Base-by-base conservation (phyloP, 1,140 invertebrate species). In the Leptoteleia sp. region DNA sequence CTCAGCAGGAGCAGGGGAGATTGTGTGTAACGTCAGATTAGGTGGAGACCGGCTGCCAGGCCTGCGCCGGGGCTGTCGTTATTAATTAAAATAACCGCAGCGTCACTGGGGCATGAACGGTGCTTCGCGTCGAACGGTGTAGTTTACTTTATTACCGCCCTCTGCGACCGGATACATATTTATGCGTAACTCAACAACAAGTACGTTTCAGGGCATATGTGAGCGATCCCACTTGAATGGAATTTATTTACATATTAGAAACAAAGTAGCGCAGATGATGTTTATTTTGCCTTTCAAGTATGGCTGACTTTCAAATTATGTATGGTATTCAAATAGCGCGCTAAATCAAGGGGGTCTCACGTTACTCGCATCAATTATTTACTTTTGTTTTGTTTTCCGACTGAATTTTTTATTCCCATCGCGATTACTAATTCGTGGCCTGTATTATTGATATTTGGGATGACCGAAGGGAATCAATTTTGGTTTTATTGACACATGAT, bases 81-180 rank as follows among this genome's bases (percentile, higher is more conserved):
- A 81, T 84, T 84, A 83, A 84, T 83, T 84, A 83, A 83, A 83
- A 83, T 83, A 83, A 82, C 83, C 79, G 76, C 80, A 81, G 43
- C 80, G 76, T 82, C 81, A 84, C 70, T 71, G 40, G 61, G 59
- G 40, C 64, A 57, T 52, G 50, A n/a, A n/a, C n/a, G n/a, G n/a
- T n/a, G 42, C 35, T 52, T 37, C 45, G 11, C 54, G 42, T 52
- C 61, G 67, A 71, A 71, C 67, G 55, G 37, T 42, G 38, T 47
- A 64, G 57, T 68, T 78, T 72, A 80, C 72, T 84, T 84, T 83
- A 82, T 83, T 81, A 81, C 64, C 33, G 40, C 73, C 59, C 76
- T 81, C 72, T 75, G 64, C 68, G 48, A 72, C 68, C 64, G 45
- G 42, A 72, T 62, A 72, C 68, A 72, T 72, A 72, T 72, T 72